A percentile compares a stretch with the other conserved stretches of the same genome.
These are phyloP conservation scores for Opisthocomus hoazin DNA, from an alignment of 2,113 vertebrate genomes.

Conservation along the genomic window DNA sequence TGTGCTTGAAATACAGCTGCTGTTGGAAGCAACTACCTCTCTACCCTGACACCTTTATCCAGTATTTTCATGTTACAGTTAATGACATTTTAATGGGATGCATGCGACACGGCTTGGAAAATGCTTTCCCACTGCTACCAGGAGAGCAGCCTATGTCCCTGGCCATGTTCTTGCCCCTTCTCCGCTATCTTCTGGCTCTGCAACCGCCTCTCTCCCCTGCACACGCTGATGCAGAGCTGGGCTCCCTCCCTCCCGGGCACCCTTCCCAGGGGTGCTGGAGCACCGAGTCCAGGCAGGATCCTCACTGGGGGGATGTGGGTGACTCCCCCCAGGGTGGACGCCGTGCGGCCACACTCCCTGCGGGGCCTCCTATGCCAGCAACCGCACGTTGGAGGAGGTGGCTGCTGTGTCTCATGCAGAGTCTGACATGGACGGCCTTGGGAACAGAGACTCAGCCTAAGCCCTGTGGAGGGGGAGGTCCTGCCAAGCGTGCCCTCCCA, in stretches of 20 bases:
- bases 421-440: background rate
- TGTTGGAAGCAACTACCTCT: background rate
- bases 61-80: background rate
- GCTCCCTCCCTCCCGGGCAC: background rate
- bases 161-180: background rate
- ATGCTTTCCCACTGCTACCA: background rate
- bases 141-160: background rate
- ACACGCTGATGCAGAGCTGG: background rate
- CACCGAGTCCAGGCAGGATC: background rate
- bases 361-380: background rate
- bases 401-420: background rate
- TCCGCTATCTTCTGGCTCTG: background rate
- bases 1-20: background rate
- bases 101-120: background rate
- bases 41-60: background rate
- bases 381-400: accelerated
- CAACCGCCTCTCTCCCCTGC: accelerated
- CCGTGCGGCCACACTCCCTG: accelerated
- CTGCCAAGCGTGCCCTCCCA: accelerated
- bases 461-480: background rate
- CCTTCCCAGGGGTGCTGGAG: background rate
- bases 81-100: background rate
- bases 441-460: background rate
- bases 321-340: background rate
- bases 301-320: background rate